A percentile compares a stretch with the other conserved stretches of the same genome.
phyloP scores from a whole-genome alignment of 2,888 invertebrate species.

The Philonicus albiceps region DNA sequence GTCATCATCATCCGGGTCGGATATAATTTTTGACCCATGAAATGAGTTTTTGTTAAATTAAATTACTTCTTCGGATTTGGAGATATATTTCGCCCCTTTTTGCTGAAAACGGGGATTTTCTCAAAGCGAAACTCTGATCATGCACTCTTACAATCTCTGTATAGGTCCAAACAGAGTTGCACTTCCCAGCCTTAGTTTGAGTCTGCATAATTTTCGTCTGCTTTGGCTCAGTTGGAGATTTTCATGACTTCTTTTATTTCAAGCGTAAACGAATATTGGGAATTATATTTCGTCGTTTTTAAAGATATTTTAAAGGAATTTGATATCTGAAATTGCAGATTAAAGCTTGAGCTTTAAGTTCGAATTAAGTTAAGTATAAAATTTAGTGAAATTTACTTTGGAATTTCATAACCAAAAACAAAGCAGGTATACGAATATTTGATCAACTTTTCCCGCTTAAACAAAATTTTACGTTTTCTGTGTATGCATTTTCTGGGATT shows the following conservation, averaged over 20 bases:
- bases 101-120: background rate
- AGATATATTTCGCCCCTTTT: slow-evolving; percentile 1
- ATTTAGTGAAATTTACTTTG: too few species aligned
- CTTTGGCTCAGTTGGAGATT: background rate
- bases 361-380: too few species aligned
- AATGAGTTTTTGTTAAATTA: slow-evolving; percentile 60
- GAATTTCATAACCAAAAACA: too few species aligned
- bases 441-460: too few species aligned
- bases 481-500: too few species aligned
- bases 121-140: background rate
- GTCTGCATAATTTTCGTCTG: background rate
- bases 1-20: slow-evolving; percentile 52
- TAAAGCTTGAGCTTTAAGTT: too few species aligned
- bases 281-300: background rate
- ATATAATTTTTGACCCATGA: slow-evolving; percentile 63
- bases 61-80: slow-evolving; percentile 47
- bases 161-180: background rate
- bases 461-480: too few species aligned
- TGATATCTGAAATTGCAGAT: background rate
- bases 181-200: background rate
- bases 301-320: background rate
- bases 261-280: background rate
- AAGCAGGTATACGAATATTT: too few species aligned
- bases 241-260: background rate
- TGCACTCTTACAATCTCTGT: background rate